Percentiles rank a stretch among this genome's conserved stretches.
Conservation (phyloP, 1,140 invertebrate genomes). For the Steinernema feltiae region DNA sequence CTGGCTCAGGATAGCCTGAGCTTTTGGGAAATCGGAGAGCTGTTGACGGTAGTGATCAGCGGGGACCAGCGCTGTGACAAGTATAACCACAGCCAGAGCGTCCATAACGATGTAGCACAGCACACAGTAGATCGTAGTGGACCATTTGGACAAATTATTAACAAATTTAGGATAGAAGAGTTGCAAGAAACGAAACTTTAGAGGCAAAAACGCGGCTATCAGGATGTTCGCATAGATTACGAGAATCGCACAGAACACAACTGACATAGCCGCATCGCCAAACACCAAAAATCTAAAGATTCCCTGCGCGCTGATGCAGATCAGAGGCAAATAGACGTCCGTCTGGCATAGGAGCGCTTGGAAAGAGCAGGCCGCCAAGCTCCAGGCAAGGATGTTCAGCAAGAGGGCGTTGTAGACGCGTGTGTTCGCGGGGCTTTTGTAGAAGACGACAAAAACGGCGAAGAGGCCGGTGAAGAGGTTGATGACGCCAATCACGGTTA, state of each 20-base stretch:
- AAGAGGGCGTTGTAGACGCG: background rate
- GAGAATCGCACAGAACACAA: background rate
- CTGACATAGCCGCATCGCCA: background rate
- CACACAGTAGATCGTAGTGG: background rate
- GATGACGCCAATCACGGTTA: background rate
- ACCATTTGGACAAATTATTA: background rate
- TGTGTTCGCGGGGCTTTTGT: background rate
- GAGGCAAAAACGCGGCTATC: background rate
- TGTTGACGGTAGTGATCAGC: background rate
- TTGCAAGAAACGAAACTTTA: background rate
- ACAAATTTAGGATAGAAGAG: background rate
- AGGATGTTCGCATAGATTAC: background rate
- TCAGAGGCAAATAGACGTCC: background rate
- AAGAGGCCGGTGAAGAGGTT: background rate
- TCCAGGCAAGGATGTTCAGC: background rate
- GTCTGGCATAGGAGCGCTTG: background rate
- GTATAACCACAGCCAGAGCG: background rate
- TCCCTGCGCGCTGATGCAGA: background rate
- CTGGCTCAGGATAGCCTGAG: background rate
- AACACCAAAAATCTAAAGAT: background rate
- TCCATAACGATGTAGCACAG: background rate
- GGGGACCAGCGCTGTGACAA: background rate
- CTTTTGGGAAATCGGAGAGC: background rate
- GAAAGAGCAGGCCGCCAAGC: background rate
- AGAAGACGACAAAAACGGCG: background rate